Evolutionary conservation across 2,113 vertebrate species (phyloP), one percentile per base, ranked within the genome.

Genomic region (Hydrolagus affinis): DNA sequence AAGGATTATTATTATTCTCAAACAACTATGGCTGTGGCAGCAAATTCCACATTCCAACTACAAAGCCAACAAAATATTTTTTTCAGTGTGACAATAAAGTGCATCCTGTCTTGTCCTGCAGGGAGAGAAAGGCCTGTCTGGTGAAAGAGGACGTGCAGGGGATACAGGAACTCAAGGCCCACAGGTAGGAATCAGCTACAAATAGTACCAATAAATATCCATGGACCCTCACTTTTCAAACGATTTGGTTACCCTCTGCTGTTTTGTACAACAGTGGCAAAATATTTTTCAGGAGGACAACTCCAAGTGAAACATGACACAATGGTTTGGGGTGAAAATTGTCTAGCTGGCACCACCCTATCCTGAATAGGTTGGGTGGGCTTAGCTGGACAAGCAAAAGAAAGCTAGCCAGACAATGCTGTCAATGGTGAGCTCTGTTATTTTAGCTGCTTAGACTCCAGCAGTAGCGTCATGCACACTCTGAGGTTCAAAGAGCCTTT

Each of bases 91-190:
- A 30, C 19, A 6, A 17, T 11, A 56, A 21, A 10, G 7, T 71
- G 68, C 70, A 11, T 70, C 64, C 68, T 56, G 3, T 85, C 9
- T 32, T 68, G 62, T 28, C 14, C 76, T 25, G n/a, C 30, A 87
- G 87, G 87, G 87, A 62, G 68, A 86, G 59, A 23, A 17, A 9
- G 87, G 87, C 1, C 6, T 17, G 10, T 12, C 62, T 72, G 87
- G 87, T 12, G 8, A 60, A 62, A 15, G 17, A 28, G 87, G 87
- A 25, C n/a, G 23, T n/a, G 30, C 28, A 78, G 87, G 87, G 11
- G 73, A 85, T 62, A 73, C 83, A 14, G 87, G 87, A 86, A 25
- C 9, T 21, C 74, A 21, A 6, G 87, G 88, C n/a, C 68, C 73
- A 15, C 14, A 11, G 1, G 90, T 90, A 85, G 87, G 74, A 74